Base-by-base conservation (phyloP, 2,797 vertebrate species). In the Pseudomugil gertrudae region DNA sequence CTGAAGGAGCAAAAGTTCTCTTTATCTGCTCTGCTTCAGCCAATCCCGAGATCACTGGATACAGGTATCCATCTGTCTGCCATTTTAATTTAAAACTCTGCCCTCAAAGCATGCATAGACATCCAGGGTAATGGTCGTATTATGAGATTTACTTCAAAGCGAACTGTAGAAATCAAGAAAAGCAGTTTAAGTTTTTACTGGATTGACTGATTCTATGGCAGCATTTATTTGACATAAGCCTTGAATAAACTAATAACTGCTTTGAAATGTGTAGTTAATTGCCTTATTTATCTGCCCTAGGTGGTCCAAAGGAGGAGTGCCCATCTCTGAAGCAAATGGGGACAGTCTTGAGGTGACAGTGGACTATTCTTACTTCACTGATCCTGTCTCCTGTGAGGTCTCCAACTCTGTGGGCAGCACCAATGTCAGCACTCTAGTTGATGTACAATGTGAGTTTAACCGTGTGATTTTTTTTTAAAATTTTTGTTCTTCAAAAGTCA, bases 371-470 rank as follows among this genome's bases (percentile, higher is more conserved):
- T 96, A 96, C 83, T 95, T 97, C 88, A 97, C 95, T 1, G 95
- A 96, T 65, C 96, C 96, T 0, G 94, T 97, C 65, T 98, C 96
- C 58, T 98, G 96, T 2, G 96, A 97, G 80, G 96, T 96, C 80
- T 95, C 95, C 82, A 98, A 98, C 76, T 95, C 94, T 0, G 95
- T 96, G 76, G 96, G 96, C 27, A 96, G 93, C 87, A 96, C 95
- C 79, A 98, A 97, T 43, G 95, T 96, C 81, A 97, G 95, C 94
- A 96, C 95, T 0, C 92, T 95, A 57, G 94, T 97, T 36, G 95
- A 98, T 19, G 96, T 97, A 26, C 94, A 95, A 47, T 97, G 96
- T 97, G 84, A 95, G 96, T 93, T 33, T 57, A 40, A 51, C 51
- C 58, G 2, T 57, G 35, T 8, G 55, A 32, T 47, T 67, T 69